Base-by-base conservation (phyloP, 2,797 vertebrate species). In the Sebastes steindachneri region DNA sequence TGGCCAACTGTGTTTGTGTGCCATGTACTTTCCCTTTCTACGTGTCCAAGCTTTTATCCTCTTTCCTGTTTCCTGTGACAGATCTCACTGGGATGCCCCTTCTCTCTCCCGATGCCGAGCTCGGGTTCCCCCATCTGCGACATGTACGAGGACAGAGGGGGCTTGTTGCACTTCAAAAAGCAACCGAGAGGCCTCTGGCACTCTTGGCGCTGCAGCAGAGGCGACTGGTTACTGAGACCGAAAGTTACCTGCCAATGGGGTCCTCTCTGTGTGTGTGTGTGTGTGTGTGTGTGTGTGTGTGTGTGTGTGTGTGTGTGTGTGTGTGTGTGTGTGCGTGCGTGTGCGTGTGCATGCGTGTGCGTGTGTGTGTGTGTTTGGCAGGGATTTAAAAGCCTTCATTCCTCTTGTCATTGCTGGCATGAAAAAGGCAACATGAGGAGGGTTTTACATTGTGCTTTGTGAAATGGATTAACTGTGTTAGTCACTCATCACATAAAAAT, bases 141-240 rank as follows among this genome's bases (percentile, higher is more conserved):
- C 88, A 69, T 75, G 85, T 77, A 80, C 33, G 66, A 84, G 88
- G 78, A 92, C 87, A 86, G 86, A 87, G 77, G 84, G 26, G 55
- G 81, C 93, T 90, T 90, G 88, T 93, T 88, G 86, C 81, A 89
- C 91, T 91, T 94, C 90, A 93, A 93, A 93, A 94, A 60, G 64
- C 79, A 75, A 55, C 73, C 23, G 66, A 78, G 82, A 80, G 72
- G 86, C 86, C 84, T 82, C 76, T 45, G 76, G 75, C 82, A 83
- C 77, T 79, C 67, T 84, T 87, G 89, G 91, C 85, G 21, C 58
- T 65, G 67, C 75, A 72, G 70, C 69, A 86, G 58, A 86, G 80
- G 72, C 51, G 48, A 88, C 75, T 81, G 86, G 89, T 89, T 77
- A 79, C 64, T 53, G 86, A 73, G 63, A 85, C 75, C 57, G 66